Base-by-base conservation (phyloP, 37 sponge, comb jelly and placozoan genomes). In the Geodia barretti region DNA sequence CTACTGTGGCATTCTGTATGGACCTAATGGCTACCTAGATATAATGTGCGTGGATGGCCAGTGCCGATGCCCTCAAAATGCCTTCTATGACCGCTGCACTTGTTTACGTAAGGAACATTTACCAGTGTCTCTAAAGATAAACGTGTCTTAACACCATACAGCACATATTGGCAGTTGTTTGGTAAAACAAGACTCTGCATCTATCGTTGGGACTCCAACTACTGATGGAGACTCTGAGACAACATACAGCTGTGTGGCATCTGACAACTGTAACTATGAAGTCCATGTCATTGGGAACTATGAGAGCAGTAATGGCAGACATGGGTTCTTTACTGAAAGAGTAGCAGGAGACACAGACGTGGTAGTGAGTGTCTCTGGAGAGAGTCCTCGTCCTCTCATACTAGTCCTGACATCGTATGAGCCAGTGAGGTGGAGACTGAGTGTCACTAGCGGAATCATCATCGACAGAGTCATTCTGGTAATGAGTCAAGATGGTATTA, bases 381-480 rank as follows among this genome's bases (percentile, higher is more conserved):
- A 69, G 32, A 35, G 4, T 1, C 3, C 33, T 23, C 28, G 32
- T 3, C 70, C 70, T 30, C n/a, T 73, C 23, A 29, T 73, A 2
- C 43, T 73, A 23, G 73, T 73, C 11, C 31, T 73, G 1, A 47
- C 41, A 25, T 41, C 73, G 14, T 73, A 73, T 73, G 73, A 73
- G 31, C 73, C 73, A 39, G 47, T 73, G 20, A 39, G 21, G n/a
- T 73, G 73, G 73, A 20, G 25, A 41, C n/a, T 73, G 42, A 73
- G 9, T 73, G 9, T 73, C 5, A 23, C 73, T 31, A 39, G 41
- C n/a, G 73, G 43, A 8, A 47, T 73, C 24, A 8, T 23, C 24
- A 73, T 73, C 41, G 73, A 73, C 25, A 73, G 43, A 73, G 43
- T 73, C 23, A 41, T 73, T 23, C 43, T 73, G 47, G 73, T 73